phyloP scores from a whole-genome alignment of 2,888 invertebrate species.

The Lampropteryx suffumata region DNA sequence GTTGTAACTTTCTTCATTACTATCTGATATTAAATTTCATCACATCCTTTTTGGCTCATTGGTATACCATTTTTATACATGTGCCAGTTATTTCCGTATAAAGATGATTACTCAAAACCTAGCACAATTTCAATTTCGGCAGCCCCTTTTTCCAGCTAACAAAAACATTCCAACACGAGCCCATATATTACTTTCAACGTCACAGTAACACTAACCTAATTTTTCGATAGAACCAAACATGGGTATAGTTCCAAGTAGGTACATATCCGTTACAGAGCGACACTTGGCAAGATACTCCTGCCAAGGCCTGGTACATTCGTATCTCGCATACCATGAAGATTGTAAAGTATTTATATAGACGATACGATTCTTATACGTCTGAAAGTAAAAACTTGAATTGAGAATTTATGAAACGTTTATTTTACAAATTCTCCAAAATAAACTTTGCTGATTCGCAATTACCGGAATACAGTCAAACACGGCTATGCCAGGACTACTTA shows the following conservation, averaged over 20 bases:
- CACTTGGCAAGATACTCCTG: slow-evolving; percentile 67
- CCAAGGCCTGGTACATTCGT: slow-evolving; percentile 57
- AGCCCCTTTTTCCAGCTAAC: not conserved
- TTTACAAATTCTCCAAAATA: too few relatives aligned
- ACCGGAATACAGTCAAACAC: too few relatives aligned
- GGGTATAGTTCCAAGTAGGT: slow-evolving; percentile 51
- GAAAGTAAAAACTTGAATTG: not conserved
- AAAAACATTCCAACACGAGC: slow-evolving; percentile 2
- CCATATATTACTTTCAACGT: slow-evolving; percentile 22
- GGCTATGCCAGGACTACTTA: too few relatives aligned
- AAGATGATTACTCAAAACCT: too few relatives aligned
- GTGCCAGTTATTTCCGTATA: too few relatives aligned
- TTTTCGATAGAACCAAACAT: slow-evolving; percentile 48
- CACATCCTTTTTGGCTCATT: too few relatives aligned
- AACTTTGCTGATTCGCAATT: too few relatives aligned
- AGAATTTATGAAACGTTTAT: not conserved
- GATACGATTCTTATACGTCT: slow-evolving; percentile 8
- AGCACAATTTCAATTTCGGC: too few relatives aligned
- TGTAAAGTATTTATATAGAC: slow-evolving; percentile 21
- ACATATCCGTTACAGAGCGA: slow-evolving; percentile 59
- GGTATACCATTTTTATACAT: too few relatives aligned
- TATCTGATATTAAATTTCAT: too few relatives aligned
- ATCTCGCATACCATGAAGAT: slow-evolving; percentile 47
- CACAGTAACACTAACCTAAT: slow-evolving; percentile 34
- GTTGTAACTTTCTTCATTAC: too few relatives aligned